Evolutionary conservation across 2,113 vertebrate genomes (phyloP), one percentile per base, ranked within the genome.

Genomic region (Elgaria multicarinata): DNA sequence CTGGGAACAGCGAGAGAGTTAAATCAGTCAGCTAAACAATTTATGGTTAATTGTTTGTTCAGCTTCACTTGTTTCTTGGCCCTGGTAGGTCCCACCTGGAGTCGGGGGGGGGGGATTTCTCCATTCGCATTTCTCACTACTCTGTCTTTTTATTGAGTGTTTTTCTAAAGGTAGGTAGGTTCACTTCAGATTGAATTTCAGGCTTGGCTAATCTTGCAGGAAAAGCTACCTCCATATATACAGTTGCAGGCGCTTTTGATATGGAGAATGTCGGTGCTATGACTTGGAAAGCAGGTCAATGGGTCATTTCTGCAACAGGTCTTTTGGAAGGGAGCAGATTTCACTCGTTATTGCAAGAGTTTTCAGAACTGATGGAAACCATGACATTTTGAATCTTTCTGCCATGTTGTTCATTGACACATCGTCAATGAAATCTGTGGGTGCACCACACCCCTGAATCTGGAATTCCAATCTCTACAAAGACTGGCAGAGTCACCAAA

Each of bases 111-210:
- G 69, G 0, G 46, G 18, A 44, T 76, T 80, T 53, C 90, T 9
- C 74, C 50, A 5, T 24, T 84, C 85, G 75, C 53, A 58, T 62
- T 42, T 82, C 42, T 81, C 89, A 80, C 69, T 74, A 16, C 36
- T 85, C 83, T 89, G 74, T 77, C 74, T 26, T 46, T 71, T 91
- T 83, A 80, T 82, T 75, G 92, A 93, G 80, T 87, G 39, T 42
- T 92, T 91, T 90, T 84, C 78, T 50, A 74, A 82, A 92, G 78
- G 50, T 50, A 89, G 85, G 77, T 80, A 76, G 67, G 75, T 20
- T 46, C 42, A 2, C 67, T 89, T 82, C 26, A 84, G 90, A 85
- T 44, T 85, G 82, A 82, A 50, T n/a, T 90, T 87, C 79, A 74
- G 79, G 89, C 78, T 93, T 93, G 93, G 87, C 66, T 69, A 18